phyloP scores from a whole-genome alignment of 2,113 vertebrate genomes.

The Tachuris rubrigastra region DNA sequence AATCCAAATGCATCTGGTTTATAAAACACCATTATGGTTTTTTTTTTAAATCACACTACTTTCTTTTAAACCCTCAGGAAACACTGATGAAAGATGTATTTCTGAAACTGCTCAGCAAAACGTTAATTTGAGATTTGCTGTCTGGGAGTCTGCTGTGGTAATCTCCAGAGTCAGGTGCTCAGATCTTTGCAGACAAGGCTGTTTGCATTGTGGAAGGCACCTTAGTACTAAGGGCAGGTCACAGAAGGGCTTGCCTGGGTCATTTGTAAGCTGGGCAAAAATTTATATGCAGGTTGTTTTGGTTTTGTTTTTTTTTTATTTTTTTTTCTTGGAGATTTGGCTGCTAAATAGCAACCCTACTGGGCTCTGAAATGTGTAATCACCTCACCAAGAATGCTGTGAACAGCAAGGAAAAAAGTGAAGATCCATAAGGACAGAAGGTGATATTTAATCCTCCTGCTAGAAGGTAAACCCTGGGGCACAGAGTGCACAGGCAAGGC shows the following conservation, averaged over 20 bases:
- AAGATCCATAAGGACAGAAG: background rate
- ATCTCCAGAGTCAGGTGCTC: background rate
- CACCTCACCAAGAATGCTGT: background rate
- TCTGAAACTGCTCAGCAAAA: background rate
- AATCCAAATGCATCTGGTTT: background rate
- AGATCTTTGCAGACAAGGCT: background rate
- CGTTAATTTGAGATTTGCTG: background rate
- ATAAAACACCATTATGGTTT: background rate
- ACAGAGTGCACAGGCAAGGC: background rate
- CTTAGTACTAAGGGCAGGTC: background rate
- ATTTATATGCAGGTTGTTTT: background rate
- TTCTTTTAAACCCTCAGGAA: background rate
- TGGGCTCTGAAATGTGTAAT: background rate
- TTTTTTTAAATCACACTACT: background rate
- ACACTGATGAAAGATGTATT: background rate
- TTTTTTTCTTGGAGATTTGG: background rate
- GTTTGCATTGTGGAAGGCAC: background rate
- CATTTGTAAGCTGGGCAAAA: background rate
- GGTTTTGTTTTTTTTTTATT: accelerated
- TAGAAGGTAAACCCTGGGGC: background rate
- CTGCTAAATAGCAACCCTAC: background rate
- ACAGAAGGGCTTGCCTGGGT: background rate
- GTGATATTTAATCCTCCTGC: background rate
- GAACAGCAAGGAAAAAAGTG: background rate
- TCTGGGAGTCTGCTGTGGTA: background rate